These are phyloP conservation scores for Apostichopus parvimensis DNA, from an alignment of 35 echinoderm and acorn worm genomes.

Conservation along the genomic window DNA sequence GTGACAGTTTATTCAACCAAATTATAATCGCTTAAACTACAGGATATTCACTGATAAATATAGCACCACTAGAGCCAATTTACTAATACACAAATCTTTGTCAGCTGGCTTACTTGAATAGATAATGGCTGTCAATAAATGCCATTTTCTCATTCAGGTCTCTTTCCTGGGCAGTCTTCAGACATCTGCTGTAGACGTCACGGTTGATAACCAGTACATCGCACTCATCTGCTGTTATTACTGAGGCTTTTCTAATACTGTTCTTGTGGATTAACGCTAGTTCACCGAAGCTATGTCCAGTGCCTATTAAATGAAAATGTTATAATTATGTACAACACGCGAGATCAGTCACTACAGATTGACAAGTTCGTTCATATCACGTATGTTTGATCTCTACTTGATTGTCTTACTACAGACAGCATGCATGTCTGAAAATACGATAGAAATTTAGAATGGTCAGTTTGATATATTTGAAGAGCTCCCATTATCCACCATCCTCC, in stretches of 20 bases:
- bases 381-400: no score
- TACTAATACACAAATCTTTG: background rate
- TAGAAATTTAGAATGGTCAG: no score
- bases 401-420: no score
- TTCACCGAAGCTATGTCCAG: conserved; percentile 83
- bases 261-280: conserved; percentile 67
- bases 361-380: no score
- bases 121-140: conserved; percentile 70
- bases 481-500: no score
- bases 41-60: no score
- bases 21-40: no score
- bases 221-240: conserved; percentile 57
- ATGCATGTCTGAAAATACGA: no score
- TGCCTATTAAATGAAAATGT: conserved; percentile 13
- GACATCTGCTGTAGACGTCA: conserved; percentile 71
- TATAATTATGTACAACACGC: background rate
- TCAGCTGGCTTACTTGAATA: conserved; percentile 63
- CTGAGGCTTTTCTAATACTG: conserved; percentile 70
- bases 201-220: conserved; percentile 78
- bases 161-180: conserved; percentile 75
- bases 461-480: no score
- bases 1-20: no score
- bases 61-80: no score
- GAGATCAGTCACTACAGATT: no score
- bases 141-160: conserved; percentile 78